Base-by-base conservation (phyloP, 1,140 invertebrate species). In the Apis laboriosa region DNA sequence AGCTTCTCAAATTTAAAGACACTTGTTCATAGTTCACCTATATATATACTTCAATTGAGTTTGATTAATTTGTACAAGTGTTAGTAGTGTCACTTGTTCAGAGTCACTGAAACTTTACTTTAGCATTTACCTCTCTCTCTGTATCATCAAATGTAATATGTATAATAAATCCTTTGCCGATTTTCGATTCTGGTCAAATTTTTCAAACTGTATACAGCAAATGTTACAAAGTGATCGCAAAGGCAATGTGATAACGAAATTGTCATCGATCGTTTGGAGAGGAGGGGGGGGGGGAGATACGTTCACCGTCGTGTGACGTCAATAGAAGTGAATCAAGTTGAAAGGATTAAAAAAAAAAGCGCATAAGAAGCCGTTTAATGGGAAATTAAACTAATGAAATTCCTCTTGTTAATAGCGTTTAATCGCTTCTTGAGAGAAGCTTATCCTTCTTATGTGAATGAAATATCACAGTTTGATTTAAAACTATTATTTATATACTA, bases 321-420 rank as follows among this genome's bases (percentile, higher is more conserved):
- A 73, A 49, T 55, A 64, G 28, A 56, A 74, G 60, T 74, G 34
- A 71, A 78, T 78, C 77, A 55, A 12, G 78, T 80, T 74, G 49
- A 73, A 80, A 80, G 70, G 60, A 64, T 66, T 56, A 49, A 5
- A 43, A 43, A 43, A 43, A 24, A 34, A 8, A 64, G 28, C 24
- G 19, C 34, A 19, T 70, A 34, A 43, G 51, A 12, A 63, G 15
- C 11, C 49, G 51, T 34, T 63, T 64, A 63, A 80, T 55, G 24
- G 1, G 9, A 55, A 17, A 34, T 24, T n/a, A 63, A 67, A 21
- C 3, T 2, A 53, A 34, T 43, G 17, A 13, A n/a, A 9, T 19
- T 34, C 56, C 3, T 21, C 21, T 43, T 43, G 34, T 43, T 43
- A 43, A 43, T 43, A 43, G 34, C 34, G 34, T 34, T 43, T 43